Conservation (phyloP, 2,888 invertebrate genomes). For the Folsomia manolachei region DNA sequence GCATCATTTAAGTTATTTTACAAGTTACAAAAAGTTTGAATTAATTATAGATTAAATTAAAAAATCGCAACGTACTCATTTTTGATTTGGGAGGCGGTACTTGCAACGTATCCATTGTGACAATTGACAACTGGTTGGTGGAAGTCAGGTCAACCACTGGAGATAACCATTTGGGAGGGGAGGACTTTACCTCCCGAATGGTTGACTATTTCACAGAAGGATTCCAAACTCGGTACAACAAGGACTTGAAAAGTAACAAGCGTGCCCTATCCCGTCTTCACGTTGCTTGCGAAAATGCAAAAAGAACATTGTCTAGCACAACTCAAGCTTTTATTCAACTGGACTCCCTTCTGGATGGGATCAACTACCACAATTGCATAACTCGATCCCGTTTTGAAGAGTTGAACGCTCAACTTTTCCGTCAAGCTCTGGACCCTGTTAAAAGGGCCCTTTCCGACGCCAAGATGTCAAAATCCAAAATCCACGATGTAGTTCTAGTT, state of each 20-base stretch:
- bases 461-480: neutral
- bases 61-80: too few species aligned
- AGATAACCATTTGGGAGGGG: neutral
- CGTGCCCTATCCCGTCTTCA: neutral
- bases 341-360: slow-evolving; percentile 70
- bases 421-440: neutral
- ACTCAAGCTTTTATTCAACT: slow-evolving; percentile 73
- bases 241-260: too few species aligned
- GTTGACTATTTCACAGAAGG: neutral
- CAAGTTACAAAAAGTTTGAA: too few species aligned
- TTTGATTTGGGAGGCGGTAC: neutral
- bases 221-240: neutral
- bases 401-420: slow-evolving; percentile 69
- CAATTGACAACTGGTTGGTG: neutral
- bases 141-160: neutral
- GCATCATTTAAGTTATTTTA: too few species aligned
- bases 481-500: neutral
- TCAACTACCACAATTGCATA: slow-evolving; percentile 62
- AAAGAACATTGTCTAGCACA: slow-evolving; percentile 69
- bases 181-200: neutral
- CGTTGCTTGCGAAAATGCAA: neutral
- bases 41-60: too few species aligned
- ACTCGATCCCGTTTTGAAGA: slow-evolving; percentile 71
- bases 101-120: neutral
- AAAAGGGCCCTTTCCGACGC: neutral